Evolutionary conservation across 1,140 invertebrate species (phyloP).

Genomic region (Trachymyrmex septentrionalis): DNA sequence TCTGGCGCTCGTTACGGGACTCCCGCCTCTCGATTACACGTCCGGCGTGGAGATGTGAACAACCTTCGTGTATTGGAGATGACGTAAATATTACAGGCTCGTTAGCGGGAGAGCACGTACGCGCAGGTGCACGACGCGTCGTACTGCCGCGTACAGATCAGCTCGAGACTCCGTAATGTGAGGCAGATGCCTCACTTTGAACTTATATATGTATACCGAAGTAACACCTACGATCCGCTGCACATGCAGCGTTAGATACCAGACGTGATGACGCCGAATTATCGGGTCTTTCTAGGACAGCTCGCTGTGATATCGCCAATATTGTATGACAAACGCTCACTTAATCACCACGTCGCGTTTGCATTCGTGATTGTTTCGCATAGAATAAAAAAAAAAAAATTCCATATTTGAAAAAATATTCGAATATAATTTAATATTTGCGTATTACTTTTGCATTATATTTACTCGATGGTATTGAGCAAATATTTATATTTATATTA

Average conservation of each 20-base stretch:
- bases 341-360: neutral
- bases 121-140: slow-evolving; percentile 71
- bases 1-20: slow-evolving; percentile 75
- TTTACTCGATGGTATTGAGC: neutral
- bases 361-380: neutral
- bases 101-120: slow-evolving; percentile 78
- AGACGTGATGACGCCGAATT: slow-evolving; percentile 20
- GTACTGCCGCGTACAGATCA: slow-evolving; percentile 20
- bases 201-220: neutral
- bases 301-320: neutral
- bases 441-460: neutral
- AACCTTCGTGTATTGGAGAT: slow-evolving; percentile 76
- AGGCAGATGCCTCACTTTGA: slow-evolving; percentile 48
- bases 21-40: slow-evolving; percentile 73
- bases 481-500: neutral
- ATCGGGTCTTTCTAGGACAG: neutral
- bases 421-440: neutral
- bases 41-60: slow-evolving; percentile 78
- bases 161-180: slow-evolving; percentile 38
- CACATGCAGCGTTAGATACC: neutral
- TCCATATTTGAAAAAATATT: neutral
- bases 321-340: neutral
- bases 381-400: neutral
- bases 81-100: slow-evolving; percentile 82
- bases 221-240: slow-evolving; percentile 36